Percentiles rank a stretch among this genome's conserved stretches.
phyloP scores from a whole-genome alignment of 2,888 invertebrate species.

The Philaethria dido region DNA sequence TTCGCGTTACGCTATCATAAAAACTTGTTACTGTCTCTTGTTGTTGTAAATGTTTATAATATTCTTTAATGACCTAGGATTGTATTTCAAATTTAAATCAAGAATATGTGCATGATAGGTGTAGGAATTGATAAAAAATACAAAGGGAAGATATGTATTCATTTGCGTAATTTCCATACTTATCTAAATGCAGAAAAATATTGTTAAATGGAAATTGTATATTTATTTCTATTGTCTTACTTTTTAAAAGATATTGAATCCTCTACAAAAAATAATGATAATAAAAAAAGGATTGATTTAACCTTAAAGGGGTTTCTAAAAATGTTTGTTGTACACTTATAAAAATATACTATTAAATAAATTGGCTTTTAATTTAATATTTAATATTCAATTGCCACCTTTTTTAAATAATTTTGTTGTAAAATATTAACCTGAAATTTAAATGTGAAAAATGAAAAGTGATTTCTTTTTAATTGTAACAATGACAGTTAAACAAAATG shows the following conservation, averaged over 20 bases:
- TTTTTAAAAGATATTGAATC: conserved; percentile 13
- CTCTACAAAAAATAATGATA: conserved; percentile 1
- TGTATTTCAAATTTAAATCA: conserved; percentile 57
- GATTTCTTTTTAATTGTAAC: too few species aligned
- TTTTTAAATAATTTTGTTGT: background rate
- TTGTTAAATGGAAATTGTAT: background rate
- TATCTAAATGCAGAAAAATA: background rate
- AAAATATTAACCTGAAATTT: too few species aligned
- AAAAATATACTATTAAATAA: conserved; percentile 1
- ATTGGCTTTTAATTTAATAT: conserved; percentile 6
- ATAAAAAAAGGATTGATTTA: background rate
- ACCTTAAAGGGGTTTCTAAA: background rate
- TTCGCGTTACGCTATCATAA: conserved; percentile 10
- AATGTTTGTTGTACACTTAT: background rate
- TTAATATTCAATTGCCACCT: conserved; percentile 11
- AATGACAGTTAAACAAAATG: too few species aligned
- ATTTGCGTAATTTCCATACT: background rate
- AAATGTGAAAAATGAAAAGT: too few species aligned
- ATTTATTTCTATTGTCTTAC: background rate
- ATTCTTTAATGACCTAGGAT: conserved; percentile 65
- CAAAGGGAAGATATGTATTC: conserved; percentile 67
- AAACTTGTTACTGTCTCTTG: conserved; percentile 67
- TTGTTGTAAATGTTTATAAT: conserved; percentile 78
- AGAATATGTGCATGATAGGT: conserved; percentile 58
- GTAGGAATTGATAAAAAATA: conserved; percentile 59